Base-by-base conservation (phyloP, 2,888 invertebrate species). In the Agrilus mali region DNA sequence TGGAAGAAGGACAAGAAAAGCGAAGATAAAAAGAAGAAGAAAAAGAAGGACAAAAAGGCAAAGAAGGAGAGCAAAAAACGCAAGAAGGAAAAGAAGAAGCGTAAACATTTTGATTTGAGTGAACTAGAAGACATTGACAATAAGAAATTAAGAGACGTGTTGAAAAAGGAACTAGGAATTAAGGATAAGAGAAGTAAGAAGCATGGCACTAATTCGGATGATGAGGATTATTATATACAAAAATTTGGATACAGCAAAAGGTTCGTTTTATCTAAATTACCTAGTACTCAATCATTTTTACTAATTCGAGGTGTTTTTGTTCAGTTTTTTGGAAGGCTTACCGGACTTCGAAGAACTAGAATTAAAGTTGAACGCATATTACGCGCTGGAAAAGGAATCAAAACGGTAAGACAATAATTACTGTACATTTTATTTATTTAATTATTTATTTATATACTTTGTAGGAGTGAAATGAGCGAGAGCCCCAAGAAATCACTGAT, bases 291-390 rank as follows among this genome's bases (percentile, higher is more conserved):
- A 20, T 20, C 7, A 6, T 27, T 27, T 27, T 27, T 27, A 27
- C 10, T 7, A 2, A 10, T 13, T 40, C n/a, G 17, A 6, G 17
- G 33, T 44, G 15, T 13, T 33, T 12, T 31, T 61, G 44, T 57
- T 2, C 4, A 77, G 78, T 58, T 71, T 78, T 55, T 66, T 80
- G 55, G 79, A 79, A 52, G 78, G 76, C 54, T 71, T 85, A 63
- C 81, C 83, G 39, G 84, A 84, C 56, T 69, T 85, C 47, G 81
- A 82, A 57, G 83, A 85, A 60, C 65, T 86, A 57, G 81, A 85
- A 65, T 80, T 81, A 1, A 85, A 84, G 60, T 69, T 86, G 55
- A 80, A 73, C 66, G 84, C 84, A 37, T 85, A 84, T 68, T 85
- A 85, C 66, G 81, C 82, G 67, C 76, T 85, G 47, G 83, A 84